Conservation (phyloP, 2,113 vertebrate species). For the Neomonachus schauinslandi region DNA sequence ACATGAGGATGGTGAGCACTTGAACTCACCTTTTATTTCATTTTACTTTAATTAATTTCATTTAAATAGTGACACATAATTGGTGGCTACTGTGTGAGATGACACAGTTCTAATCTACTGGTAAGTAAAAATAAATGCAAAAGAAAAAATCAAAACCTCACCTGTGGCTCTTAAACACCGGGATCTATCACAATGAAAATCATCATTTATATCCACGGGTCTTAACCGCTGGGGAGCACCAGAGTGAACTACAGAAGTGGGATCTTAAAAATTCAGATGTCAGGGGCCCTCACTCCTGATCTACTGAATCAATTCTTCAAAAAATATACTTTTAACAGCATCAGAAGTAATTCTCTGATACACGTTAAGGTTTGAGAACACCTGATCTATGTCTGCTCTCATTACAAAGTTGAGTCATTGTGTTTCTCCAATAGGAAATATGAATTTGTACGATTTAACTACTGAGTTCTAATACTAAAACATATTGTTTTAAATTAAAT, state of each 20-base stretch:
- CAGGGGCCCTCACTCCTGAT: background rate
- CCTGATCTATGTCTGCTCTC: background rate
- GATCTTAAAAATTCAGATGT: background rate
- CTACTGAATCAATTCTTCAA: background rate
- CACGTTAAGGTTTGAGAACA: background rate
- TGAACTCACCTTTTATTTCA: background rate
- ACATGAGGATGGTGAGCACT: background rate
- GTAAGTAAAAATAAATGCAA: slow-evolving; percentile 3
- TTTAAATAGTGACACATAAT: background rate
- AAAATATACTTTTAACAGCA: background rate
- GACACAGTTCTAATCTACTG: background rate
- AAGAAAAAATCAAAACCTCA: background rate
- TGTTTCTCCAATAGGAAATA: slow-evolving; percentile 11
- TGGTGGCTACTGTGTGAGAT: background rate
- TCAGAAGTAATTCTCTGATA: background rate
- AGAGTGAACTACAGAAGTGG: background rate
- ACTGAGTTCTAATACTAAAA: slow-evolving; percentile 42
- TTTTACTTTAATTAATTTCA: background rate
- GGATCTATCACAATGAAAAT: background rate
- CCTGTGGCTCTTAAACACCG: background rate
- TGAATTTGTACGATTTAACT: background rate
- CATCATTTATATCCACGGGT: background rate
- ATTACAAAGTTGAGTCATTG: background rate
- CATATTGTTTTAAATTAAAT: slow-evolving; percentile 52
- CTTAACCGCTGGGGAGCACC: background rate